Evolutionary conservation across 2,113 vertebrate species (phyloP).

Genomic region (Platysteira castanea): DNA sequence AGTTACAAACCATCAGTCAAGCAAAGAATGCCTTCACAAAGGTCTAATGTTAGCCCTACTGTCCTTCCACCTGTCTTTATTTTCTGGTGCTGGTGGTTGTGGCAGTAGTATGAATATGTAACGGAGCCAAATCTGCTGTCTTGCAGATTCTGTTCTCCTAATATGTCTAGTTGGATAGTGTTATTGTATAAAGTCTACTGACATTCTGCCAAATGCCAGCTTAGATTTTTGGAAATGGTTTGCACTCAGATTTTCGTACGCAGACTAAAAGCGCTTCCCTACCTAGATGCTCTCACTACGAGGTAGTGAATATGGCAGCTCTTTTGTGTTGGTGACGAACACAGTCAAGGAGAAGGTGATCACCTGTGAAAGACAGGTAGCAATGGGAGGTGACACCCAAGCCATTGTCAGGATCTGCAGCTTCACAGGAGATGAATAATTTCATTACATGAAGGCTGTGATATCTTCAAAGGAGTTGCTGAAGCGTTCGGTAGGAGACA

Average conservation of each 20-base stretch:
- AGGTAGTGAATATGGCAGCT: background rate
- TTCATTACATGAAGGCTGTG: background rate
- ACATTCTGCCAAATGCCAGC: conserved; percentile 33
- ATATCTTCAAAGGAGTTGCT: background rate
- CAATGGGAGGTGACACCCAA: background rate
- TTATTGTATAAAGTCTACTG: conserved; percentile 41
- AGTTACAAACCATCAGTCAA: background rate
- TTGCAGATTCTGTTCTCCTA: conserved; percentile 47
- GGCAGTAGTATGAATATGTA: background rate
- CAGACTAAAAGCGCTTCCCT: background rate
- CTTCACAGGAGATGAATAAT: background rate
- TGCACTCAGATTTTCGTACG: background rate
- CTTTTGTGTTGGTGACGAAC: background rate
- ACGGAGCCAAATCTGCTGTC: conserved; percentile 24
- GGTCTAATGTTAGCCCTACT: background rate
- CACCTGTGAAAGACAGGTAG: background rate
- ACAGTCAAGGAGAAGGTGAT: background rate
- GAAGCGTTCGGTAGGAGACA: background rate
- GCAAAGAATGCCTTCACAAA: background rate
- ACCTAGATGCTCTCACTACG: background rate
- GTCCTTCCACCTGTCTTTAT: conserved; percentile 36
- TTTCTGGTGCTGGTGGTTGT: background rate
- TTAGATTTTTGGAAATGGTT: background rate
- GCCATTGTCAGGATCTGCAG: background rate
- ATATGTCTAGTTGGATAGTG: conserved; percentile 24